Evolutionary conservation across 2,113 vertebrate genomes (phyloP), one percentile per base, ranked within the genome.

Genomic region (Heloderma charlesbogerti): DNA sequence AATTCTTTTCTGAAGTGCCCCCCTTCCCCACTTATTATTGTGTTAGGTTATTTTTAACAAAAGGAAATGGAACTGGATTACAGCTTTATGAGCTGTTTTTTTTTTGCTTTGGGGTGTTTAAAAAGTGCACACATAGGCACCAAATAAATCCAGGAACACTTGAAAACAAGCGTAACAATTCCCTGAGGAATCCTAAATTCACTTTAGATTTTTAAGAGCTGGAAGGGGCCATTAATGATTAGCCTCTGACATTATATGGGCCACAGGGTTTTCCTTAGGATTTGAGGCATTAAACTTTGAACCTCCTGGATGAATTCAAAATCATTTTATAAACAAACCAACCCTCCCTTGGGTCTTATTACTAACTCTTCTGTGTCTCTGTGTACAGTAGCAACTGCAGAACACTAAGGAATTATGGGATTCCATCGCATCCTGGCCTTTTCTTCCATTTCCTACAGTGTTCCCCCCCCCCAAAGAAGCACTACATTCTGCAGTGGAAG

Each of bases 181-280:
- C 82, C 89, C 82, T 1, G 57, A 78, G 89, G 89, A 90, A 85
- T 43, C 72, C 48, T 83, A 66, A 75, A 77, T 84, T 66, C 88
- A 90, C 82, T 75, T 84, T 89, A 63, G 80, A n/a, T 84, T 66
- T 27, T 66, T 18, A 85, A 90, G 74, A 85, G 60, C 57, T 45
- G 67, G 34, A 63, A 67, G 60, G 72, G 89, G 85, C 54, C 82
- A 78, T 84, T 90, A 67, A 90, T 78, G 72, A 90, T 85, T 67
- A 85, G 77, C 57, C 82, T 75, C 72, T 45, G 22, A 67, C 15
- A 25, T 27, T 77, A 37, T 67, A 51, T 51, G 34, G 43, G 25
- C 27, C 25, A 66, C 18, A 48, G 16, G 57, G 37, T 85, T 54
- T 67, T 48, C n/a, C 60, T 43, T 40, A 77, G 57, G 60, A 90